A percentile compares a stretch with the other conserved stretches of the same genome.
These are phyloP conservation scores for Ips nitidus DNA, from an alignment of 1,140 invertebrate genomes.

Conservation along the genomic window DNA sequence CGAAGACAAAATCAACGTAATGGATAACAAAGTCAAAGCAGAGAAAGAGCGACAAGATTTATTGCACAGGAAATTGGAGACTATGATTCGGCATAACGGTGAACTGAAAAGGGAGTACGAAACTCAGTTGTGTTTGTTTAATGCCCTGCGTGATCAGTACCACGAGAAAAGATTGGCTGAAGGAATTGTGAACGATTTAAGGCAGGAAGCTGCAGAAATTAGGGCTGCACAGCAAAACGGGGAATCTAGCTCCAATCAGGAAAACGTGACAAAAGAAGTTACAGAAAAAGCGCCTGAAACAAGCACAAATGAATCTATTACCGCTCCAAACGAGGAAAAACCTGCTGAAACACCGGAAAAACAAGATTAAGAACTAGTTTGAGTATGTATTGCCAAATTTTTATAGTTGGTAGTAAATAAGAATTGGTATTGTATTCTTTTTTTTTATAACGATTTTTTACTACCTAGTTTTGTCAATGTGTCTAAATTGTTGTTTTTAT, in stretches of 20 bases:
- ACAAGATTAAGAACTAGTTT: too few relatives aligned
- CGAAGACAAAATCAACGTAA: slow-evolving; percentile 67
- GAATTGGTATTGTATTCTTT: too few relatives aligned
- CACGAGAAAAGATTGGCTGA: slow-evolving; percentile 46
- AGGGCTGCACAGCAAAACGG: slow-evolving; percentile 1
- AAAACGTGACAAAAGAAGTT: too few relatives aligned
- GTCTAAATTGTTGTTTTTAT: too few relatives aligned
- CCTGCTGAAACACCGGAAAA: too few relatives aligned
- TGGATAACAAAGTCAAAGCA: slow-evolving; percentile 67
- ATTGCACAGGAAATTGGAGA: slow-evolving; percentile 68
- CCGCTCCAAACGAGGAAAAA: too few relatives aligned
- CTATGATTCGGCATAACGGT: slow-evolving; percentile 68
- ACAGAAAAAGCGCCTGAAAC: too few relatives aligned
- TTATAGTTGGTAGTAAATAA: too few relatives aligned
- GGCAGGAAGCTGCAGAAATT: slow-evolving; percentile 12
- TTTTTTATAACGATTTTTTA: too few relatives aligned
- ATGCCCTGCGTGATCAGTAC: slow-evolving; percentile 50
- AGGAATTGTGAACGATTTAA: slow-evolving; percentile 38
- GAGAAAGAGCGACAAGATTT: slow-evolving; percentile 69
- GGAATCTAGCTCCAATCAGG: neutral
- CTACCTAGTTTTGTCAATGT: too few relatives aligned
- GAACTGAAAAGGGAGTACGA: slow-evolving; percentile 75
- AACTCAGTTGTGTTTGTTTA: slow-evolving; percentile 70
- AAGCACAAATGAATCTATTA: too few relatives aligned
- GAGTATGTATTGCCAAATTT: too few relatives aligned